A percentile compares a stretch with the other conserved stretches of the same genome.
phyloP scores from a whole-genome alignment of 2,888 invertebrate species.

The Stenichneumon culpator region DNA sequence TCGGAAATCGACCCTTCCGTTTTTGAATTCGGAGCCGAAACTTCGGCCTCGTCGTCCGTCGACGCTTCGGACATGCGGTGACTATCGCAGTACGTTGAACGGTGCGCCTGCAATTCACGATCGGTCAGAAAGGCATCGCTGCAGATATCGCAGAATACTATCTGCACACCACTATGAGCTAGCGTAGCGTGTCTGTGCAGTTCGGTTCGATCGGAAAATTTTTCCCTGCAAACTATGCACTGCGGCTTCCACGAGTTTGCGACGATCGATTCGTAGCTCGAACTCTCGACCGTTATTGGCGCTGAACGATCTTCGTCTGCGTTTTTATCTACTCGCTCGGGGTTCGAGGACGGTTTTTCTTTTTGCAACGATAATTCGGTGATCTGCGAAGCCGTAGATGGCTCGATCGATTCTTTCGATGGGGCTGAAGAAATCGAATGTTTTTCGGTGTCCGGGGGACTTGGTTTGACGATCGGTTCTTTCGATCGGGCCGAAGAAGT shows the following conservation, averaged over 20 bases:
- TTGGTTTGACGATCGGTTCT: neutral
- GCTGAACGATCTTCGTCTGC: neutral
- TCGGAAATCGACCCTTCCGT: neutral
- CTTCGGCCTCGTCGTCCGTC: constrained; percentile 2
- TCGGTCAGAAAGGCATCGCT: constrained; percentile 57
- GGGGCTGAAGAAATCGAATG: neutral
- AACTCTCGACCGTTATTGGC: neutral
- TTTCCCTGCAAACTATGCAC: constrained; percentile 60
- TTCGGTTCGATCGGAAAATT: constrained; percentile 56
- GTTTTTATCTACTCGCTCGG: neutral
- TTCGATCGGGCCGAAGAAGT: neutral
- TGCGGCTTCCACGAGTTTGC: neutral
- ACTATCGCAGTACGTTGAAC: neutral
- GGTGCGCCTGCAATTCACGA: constrained; percentile 48
- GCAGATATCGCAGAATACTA: constrained; percentile 67
- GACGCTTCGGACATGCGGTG: neutral
- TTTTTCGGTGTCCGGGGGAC: neutral
- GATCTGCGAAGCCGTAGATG: neutral
- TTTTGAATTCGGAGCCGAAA: neutral
- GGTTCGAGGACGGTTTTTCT: neutral
- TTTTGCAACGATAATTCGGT: neutral
- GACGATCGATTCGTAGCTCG: neutral
- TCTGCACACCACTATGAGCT: constrained; percentile 49
- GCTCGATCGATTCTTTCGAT: neutral
- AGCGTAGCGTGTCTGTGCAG: constrained; percentile 63